These are phyloP conservation scores for Odontothrips loti DNA, from an alignment of 2,888 invertebrate species.

Conservation along the genomic window DNA sequence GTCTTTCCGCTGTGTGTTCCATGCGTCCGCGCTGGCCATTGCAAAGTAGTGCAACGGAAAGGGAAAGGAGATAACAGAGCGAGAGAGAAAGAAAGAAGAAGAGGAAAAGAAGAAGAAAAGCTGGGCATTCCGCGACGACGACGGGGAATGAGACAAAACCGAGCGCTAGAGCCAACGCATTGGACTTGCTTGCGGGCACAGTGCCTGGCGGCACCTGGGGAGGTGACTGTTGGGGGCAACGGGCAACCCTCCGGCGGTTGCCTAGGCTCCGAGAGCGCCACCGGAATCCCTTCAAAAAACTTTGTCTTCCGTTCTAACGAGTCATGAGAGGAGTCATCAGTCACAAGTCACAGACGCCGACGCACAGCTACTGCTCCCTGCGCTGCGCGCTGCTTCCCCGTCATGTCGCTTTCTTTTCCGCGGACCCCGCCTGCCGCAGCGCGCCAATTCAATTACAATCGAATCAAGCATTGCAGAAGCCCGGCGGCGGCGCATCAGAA, in stretches of 20 bases:
- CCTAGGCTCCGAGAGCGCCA: too few relatives aligned
- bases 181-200: too few relatives aligned
- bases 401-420: background rate
- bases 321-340: background rate
- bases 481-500: background rate
- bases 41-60: background rate
- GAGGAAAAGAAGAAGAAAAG: too few relatives aligned
- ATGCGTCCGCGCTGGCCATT: background rate
- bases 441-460: constrained; percentile 6
- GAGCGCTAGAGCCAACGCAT: too few relatives aligned
- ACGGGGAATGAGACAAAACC: too few relatives aligned
- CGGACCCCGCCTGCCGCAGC: background rate
- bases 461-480: background rate
- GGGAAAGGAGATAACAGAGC: background rate
- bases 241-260: too few relatives aligned
- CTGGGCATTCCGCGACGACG: too few relatives aligned
- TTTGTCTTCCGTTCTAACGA: too few relatives aligned
- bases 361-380: background rate
- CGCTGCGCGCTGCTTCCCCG: background rate
- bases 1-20: background rate
- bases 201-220: too few relatives aligned
- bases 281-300: too few relatives aligned
- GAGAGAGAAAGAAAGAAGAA: too few relatives aligned
- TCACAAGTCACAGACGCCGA: background rate
- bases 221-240: too few relatives aligned